These are phyloP conservation scores for Sebastes elongatus DNA, from an alignment of 2,797 vertebrate species.

Conservation along the genomic window DNA sequence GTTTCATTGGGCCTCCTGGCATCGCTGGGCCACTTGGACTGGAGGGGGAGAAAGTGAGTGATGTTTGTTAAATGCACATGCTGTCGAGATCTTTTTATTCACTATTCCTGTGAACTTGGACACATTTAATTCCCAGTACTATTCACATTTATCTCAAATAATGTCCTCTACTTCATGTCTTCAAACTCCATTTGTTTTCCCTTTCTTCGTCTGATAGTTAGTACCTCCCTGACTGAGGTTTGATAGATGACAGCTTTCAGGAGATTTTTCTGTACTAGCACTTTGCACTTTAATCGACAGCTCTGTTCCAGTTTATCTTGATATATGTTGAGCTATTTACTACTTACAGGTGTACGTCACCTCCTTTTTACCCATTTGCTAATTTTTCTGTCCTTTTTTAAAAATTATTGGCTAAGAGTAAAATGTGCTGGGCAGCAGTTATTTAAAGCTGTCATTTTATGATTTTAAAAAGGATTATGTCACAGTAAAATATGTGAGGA, in stretches of 20 bases:
- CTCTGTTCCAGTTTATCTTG: not conserved
- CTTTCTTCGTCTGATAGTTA: not conserved
- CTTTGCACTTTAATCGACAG: not conserved
- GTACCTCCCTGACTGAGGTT: not conserved
- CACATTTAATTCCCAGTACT: not conserved
- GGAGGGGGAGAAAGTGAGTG: slow-evolving; percentile 93
- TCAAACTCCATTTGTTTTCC: not conserved
- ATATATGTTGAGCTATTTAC: not conserved
- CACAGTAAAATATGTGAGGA: not conserved
- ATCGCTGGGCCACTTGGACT: slow-evolving; percentile 88
- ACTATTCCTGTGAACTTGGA: not conserved
- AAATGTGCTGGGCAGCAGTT: not conserved
- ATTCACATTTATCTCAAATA: not conserved
- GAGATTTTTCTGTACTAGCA: not conserved
- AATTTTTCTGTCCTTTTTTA: not conserved
- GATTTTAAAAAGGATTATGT: not conserved
- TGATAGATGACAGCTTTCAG: not conserved
- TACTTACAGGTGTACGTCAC: not conserved
- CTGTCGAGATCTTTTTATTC: not conserved
- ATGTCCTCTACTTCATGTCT: not conserved
- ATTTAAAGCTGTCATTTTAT: not conserved
- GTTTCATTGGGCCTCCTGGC: slow-evolving; percentile 95
- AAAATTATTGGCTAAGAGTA: not conserved
- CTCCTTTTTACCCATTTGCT: not conserved
- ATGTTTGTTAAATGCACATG: not conserved